Evolutionary conservation across 2,888 invertebrate species (phyloP), one percentile per base, ranked within the genome.

Genomic region (Cyrtodaria siliqua): DNA sequence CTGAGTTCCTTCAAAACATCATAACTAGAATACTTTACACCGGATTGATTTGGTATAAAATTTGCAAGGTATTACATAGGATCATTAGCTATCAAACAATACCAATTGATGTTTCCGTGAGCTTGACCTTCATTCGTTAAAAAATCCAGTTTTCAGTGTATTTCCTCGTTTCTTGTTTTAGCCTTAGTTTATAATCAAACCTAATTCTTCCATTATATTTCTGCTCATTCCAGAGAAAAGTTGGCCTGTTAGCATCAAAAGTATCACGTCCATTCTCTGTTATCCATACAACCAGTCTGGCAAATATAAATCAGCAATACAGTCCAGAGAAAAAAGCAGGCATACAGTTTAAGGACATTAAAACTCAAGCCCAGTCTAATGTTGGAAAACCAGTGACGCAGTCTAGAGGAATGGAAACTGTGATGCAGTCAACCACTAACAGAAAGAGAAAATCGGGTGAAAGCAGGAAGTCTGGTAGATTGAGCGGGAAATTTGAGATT

Each of bases 271-370:
- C 88, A 44, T 85, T 85, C 52, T 83, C 87, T 42, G 84, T 90
- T 4, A 70, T 90, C 20, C 87, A 90, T 42, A 90, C 90, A 20
- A 78, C 84, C 52, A 87, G 87, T 40, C 74, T 90, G 9, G 83
- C 86, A 16, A 87, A 79, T 61, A 88, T 90, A 59, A 83, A 82
- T 29, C 79, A 85, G 14, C 84, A 81, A 52, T 90, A 90, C 81
- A 87, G 86, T 57, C 87, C 86, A 60, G 78, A 82, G 56, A 84
- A 84, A 49, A 60, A 61, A 23, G n/a, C n/a, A n/a, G 23, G 16
- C 44, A 9, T 16, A 4, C 44, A 44, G 44, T 44, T 16, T 9
- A 44, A 44, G 16, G 44, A 4, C 16, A 33, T 8, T 8, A 33
- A 33, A 33, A 4, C 12, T 33, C 33, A 33, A 33, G 33, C 33